Percentiles rank a stretch among this genome's conserved stretches.
These are phyloP conservation scores for Andrena minutula DNA, from an alignment of 2,888 invertebrate species.

Conservation along the genomic window DNA sequence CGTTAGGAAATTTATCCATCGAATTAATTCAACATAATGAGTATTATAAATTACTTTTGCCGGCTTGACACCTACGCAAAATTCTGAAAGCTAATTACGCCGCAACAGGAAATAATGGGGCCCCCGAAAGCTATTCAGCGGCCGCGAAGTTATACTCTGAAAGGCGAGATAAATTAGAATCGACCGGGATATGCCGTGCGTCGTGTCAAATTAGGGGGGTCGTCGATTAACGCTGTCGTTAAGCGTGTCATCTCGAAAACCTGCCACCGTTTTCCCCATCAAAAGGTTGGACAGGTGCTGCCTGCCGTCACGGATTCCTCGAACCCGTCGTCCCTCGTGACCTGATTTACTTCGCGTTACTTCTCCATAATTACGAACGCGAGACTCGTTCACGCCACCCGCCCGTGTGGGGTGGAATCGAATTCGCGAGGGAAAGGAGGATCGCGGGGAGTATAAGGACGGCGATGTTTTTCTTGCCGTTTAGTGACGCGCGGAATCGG, in stretches of 20 bases:
- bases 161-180: slow-evolving; percentile 61
- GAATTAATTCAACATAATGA: slow-evolving; percentile 50
- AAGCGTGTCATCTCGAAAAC: slow-evolving; percentile 25
- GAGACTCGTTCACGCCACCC: slow-evolving; percentile 17
- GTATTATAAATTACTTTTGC: slow-evolving; percentile 53
- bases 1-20: slow-evolving; percentile 47
- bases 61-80: slow-evolving; percentile 40
- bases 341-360: slow-evolving; percentile 26
- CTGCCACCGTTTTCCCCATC: slow-evolving; percentile 12
- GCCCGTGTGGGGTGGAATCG: background rate
- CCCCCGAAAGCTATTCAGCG: slow-evolving; percentile 25
- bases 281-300: slow-evolving; percentile 30
- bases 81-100: slow-evolving; percentile 55
- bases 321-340: slow-evolving; percentile 23
- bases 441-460: slow-evolving; percentile 3
- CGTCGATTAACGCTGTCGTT: slow-evolving; percentile 54
- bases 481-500: background rate
- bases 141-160: background rate
- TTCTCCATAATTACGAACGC: background rate
- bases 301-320: slow-evolving; percentile 23
- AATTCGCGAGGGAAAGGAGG: background rate
- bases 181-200: slow-evolving; percentile 39
- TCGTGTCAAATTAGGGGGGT: slow-evolving; percentile 31
- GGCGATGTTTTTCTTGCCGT: background rate
- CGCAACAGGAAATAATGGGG: slow-evolving; percentile 31